Base-by-base conservation (phyloP, 2,113 vertebrate genomes). In the Oreotrochilus melanogaster region DNA sequence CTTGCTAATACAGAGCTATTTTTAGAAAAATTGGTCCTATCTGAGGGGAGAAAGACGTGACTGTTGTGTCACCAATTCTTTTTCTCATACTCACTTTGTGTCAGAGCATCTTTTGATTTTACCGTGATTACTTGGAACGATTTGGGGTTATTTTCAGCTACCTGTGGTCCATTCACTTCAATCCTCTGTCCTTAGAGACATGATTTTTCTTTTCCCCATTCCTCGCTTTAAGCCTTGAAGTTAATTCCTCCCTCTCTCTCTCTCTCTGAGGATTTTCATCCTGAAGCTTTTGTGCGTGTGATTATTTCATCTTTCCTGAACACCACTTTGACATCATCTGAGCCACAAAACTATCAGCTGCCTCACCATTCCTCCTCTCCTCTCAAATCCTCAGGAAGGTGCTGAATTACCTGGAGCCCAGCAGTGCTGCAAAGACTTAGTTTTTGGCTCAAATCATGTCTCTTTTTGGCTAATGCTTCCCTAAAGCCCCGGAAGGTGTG, bases 111-210 rank as follows among this genome's bases (percentile, higher is more conserved):
- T 94, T 93, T 89, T 65, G 90, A 92, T 89, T 94, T 92, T 54
- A 28, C 66, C 62, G 67, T 95, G 93, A 86, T 94, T 94, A 94
- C 71, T 48, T 2, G 3, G 76, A 86, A 43, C 4, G 22, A 89
- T 97, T 96, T 95, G 75, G 30, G 16, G 93, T 91, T 89, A 91
- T 96, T 96, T 95, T 93, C 82, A 50, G 89, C 89, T 82, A 18
- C 81, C 92, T 57, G 71, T 79, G 62, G 69, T 70, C 87, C 72
- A 79, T 92, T 96, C 93, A 56, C 87, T 88, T 86, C 93, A 94
- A 64, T 96, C 88, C 76, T 71, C 81, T 62, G 56, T 83, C 93
- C 71, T 93, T 89, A 93, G 56, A 88, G 71, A 62, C 62, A 65
- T 0, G 28, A 33, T 54, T 74, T 85, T 39, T 28, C 35, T 33